Percentiles rank a stretch among this genome's conserved stretches.
Conservation (phyloP, 2,888 invertebrate species). For the Malthinus flaveolus region DNA sequence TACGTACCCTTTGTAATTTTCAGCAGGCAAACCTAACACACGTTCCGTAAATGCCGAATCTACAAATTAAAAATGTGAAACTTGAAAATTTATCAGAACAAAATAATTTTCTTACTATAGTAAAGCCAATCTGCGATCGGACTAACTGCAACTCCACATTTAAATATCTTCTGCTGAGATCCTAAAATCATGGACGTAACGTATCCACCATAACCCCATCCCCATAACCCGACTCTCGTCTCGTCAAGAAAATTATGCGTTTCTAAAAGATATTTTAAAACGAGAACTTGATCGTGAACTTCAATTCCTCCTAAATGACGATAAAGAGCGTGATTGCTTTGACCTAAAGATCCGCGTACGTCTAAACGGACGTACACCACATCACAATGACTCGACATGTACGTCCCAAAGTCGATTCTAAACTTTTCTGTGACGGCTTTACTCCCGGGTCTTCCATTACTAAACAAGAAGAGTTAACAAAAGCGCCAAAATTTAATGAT, state of each 20-base stretch:
- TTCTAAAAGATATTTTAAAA: slow-evolving; percentile 80
- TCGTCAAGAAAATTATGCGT: slow-evolving; percentile 84
- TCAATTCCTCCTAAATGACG: slow-evolving; percentile 86
- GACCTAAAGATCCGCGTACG: slow-evolving; percentile 80
- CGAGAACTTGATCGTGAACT: slow-evolving; percentile 70
- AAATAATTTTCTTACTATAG: slow-evolving; percentile 74
- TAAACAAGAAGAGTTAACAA: slow-evolving; percentile 47
- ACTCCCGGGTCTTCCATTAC: slow-evolving; percentile 90
- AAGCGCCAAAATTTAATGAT: neutral
- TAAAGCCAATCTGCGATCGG: slow-evolving; percentile 95
- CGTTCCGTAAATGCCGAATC: slow-evolving; percentile 96
- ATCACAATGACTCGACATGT: slow-evolving; percentile 88
- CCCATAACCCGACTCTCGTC: slow-evolving; percentile 90
- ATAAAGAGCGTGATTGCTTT: slow-evolving; percentile 81
- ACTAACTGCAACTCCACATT: slow-evolving; percentile 92
- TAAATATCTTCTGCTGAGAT: slow-evolving; percentile 79
- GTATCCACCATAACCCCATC: slow-evolving; percentile 96
- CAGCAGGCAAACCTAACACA: slow-evolving; percentile 83
- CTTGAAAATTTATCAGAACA: neutral
- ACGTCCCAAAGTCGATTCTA: slow-evolving; percentile 87
- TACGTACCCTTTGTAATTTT: slow-evolving; percentile 88
- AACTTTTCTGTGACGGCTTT: slow-evolving; percentile 89
- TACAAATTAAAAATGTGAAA: slow-evolving; percentile 48
- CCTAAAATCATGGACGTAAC: slow-evolving; percentile 91
- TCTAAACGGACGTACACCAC: slow-evolving; percentile 90